Percentiles rank a stretch among this genome's conserved stretches.
These are phyloP conservation scores for Bergia sp. DNA, from an alignment of 92 coral and sea anemone genomes.

Conservation along the genomic window DNA sequence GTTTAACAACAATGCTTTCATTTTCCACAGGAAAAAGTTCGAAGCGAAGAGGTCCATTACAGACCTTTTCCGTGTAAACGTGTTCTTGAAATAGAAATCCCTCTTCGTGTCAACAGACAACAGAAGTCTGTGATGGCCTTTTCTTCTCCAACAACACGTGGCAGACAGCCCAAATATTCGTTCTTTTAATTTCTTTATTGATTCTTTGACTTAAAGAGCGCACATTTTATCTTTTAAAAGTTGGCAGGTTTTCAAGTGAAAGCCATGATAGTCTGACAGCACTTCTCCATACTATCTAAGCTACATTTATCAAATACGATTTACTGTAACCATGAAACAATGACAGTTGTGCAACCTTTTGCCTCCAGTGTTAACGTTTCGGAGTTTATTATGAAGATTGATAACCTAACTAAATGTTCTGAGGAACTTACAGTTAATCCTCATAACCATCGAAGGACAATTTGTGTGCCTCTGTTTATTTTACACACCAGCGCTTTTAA, in stretches of 20 bases:
- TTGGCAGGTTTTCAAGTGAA: not conserved
- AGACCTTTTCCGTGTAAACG: not conserved
- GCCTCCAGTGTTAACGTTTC: not conserved
- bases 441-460: not conserved
- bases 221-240: not conserved
- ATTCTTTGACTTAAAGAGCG: not conserved
- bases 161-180: not conserved
- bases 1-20: not conserved
- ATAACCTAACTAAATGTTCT: not conserved
- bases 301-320: not conserved
- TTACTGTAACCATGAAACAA: not conserved
- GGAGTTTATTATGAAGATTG: too few species aligned
- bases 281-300: not conserved
- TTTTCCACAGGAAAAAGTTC: not conserved
- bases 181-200: not conserved
- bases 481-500: not conserved
- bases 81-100: not conserved
- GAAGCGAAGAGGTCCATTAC: not conserved
- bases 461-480: not conserved
- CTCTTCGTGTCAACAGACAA: conserved; percentile 27
- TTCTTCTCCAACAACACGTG: conserved; percentile 5
- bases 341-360: not conserved
- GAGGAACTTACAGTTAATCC: not conserved
- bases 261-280: not conserved
- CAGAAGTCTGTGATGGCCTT: conserved; percentile 9